Evolutionary conservation across 2,113 vertebrate species (phyloP).

Genomic region (Nothocercus julius): DNA sequence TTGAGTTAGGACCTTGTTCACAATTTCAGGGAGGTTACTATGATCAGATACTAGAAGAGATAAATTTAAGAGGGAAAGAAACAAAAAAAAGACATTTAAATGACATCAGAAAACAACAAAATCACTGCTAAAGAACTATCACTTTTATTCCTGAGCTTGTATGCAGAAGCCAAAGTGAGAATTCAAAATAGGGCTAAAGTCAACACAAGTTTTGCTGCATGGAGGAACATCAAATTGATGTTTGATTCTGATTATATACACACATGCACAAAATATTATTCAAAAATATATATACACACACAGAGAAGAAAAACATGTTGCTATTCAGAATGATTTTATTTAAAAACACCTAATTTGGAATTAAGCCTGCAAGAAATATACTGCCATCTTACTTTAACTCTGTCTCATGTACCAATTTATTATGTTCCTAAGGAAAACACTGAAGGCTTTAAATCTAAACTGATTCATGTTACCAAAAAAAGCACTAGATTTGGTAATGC

Average conservation of each 20-base stretch:
- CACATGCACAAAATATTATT: background rate
- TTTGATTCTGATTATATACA: background rate
- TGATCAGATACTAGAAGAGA: slow-evolving; percentile 76
- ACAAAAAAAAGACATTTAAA: background rate
- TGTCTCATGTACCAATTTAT: background rate
- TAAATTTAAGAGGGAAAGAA: background rate
- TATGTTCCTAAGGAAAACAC: too few relatives aligned
- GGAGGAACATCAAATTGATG: background rate
- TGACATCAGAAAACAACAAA: background rate
- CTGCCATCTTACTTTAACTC: background rate
- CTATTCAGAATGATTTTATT: background rate
- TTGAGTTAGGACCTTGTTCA: slow-evolving; percentile 80
- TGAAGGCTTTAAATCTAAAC: background rate
- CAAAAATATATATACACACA: background rate
- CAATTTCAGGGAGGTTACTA: slow-evolving; percentile 82
- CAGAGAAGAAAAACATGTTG: background rate
- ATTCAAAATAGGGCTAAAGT: background rate
- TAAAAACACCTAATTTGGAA: background rate
- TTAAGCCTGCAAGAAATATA: background rate
- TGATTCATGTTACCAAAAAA: background rate
- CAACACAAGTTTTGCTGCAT: background rate
- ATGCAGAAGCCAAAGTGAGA: background rate
- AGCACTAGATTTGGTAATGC: background rate
- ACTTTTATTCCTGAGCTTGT: background rate
- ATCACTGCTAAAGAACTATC: background rate